Base-by-base conservation (phyloP, 2,797 vertebrate genomes). In the Florisuga fusca region DNA sequence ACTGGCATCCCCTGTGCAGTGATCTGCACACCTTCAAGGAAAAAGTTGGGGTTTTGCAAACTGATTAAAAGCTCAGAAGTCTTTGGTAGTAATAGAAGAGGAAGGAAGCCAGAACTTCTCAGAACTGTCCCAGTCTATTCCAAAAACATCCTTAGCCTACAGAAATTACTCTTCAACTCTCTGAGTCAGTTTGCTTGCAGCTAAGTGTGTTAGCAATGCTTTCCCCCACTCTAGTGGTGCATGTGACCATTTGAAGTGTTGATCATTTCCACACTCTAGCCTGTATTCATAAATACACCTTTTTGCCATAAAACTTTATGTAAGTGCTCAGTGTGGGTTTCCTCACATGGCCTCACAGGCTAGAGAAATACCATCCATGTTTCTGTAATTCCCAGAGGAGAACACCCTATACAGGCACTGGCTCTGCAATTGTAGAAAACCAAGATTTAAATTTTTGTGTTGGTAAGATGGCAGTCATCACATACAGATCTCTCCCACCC, bases 101-200 rank as follows among this genome's bases (percentile, higher is more conserved):
- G 14, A 83, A 54, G 31, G 68, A 91, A 95, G 78, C 43, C 78
- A 93, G 63, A 93, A 92, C 33, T 93, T 92, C 59, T 95, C 90
- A 84, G 67, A 74, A 94, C 75, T 90, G 50, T 80, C 53, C 36
- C 84, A 89, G 6, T 80, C 87, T 94, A 81, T 87, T 94, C 78
- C 84, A 93, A 84, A 87, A 93, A 38, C 23, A 1, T 9, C 75
- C 84, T 87, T 77, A 94, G 71, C 78, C 76, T 92, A 93, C 89
- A 88, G 77, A 95, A 95, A 92, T 93, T 89, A 92, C 54, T 64
- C 57, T 94, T 90, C 45, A 11, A 29, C 20, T 80, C 76, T 93
- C 86, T 92, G 71, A 93, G 78, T 90, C 78, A 93, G 58, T 96
- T 93, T 90, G 59, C 91, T 96, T 76, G 66, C 88, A 94, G 73